phyloP scores from a whole-genome alignment of 2,888 invertebrate genomes.

The Chorisops tibialis region DNA sequence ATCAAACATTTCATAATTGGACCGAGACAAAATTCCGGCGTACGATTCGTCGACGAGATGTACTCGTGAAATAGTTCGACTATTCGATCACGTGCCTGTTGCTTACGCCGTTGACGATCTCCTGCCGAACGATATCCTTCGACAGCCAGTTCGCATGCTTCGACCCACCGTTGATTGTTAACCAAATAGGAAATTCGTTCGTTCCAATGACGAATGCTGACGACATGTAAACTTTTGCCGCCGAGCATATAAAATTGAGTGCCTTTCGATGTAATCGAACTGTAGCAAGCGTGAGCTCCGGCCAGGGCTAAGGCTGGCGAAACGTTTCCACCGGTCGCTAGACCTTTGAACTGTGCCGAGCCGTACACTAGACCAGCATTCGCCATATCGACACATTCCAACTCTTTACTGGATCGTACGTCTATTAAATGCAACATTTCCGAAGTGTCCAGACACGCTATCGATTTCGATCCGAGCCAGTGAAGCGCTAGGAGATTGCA shows the following conservation, averaged over 20 bases:
- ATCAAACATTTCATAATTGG: slow-evolving; percentile 49
- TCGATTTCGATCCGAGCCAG: slow-evolving; percentile 78
- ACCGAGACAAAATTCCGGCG: slow-evolving; percentile 50
- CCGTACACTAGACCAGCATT: slow-evolving; percentile 80
- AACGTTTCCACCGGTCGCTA: slow-evolving; percentile 94
- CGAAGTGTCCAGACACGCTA: slow-evolving; percentile 77
- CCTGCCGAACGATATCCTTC: slow-evolving; percentile 51
- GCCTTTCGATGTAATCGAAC: slow-evolving; percentile 64
- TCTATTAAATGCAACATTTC: slow-evolving; percentile 88
- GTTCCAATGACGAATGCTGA: slow-evolving; percentile 63
- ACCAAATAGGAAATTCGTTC: slow-evolving; percentile 64
- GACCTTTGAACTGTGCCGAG: slow-evolving; percentile 79
- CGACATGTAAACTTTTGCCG: slow-evolving; percentile 58
- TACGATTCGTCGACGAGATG: slow-evolving; percentile 48
- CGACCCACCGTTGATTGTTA: slow-evolving; percentile 58
- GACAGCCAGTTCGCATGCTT: slow-evolving; percentile 57
- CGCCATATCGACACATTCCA: slow-evolving; percentile 77
- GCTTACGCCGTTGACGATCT: slow-evolving; percentile 49
- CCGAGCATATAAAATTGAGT: slow-evolving; percentile 71
- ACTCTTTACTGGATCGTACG: slow-evolving; percentile 81
- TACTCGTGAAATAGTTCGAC: slow-evolving; percentile 53
- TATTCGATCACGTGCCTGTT: slow-evolving; percentile 51
- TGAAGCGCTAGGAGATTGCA: slow-evolving; percentile 73
- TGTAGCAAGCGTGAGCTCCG: slow-evolving; percentile 66
- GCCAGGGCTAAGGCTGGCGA: slow-evolving; percentile 61